phyloP scores from a whole-genome alignment of 2,113 vertebrate species.

The Heterocephalus glaber region DNA sequence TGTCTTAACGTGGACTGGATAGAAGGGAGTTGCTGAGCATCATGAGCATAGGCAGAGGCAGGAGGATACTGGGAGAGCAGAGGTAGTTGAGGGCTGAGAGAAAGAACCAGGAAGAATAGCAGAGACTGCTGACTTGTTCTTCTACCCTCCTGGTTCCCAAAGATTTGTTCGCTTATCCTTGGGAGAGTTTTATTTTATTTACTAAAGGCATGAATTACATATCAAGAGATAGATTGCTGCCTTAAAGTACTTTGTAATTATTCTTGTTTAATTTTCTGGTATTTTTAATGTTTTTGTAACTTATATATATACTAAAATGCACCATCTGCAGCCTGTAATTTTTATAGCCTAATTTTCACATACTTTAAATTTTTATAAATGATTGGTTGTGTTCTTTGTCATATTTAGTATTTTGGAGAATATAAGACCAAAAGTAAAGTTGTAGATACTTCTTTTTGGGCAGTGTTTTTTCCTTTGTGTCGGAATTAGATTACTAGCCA shows the following conservation, averaged over 20 bases:
- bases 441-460: neutral
- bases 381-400: neutral
- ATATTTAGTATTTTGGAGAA: neutral
- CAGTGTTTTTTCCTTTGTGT: neutral
- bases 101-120: neutral
- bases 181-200: neutral
- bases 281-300: neutral
- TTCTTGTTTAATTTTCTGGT: constrained; percentile 20
- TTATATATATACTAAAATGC: neutral
- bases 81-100: neutral
- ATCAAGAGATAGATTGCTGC: neutral
- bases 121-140: neutral
- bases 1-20: neutral
- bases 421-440: neutral
- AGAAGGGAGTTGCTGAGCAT: neutral
- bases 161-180: neutral
- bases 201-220: neutral
- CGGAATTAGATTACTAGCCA: constrained; percentile 15
- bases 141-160: neutral
- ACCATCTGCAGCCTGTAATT: constrained; percentile 21
- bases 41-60: neutral
- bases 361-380: constrained; percentile 42
- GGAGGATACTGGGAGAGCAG: neutral
- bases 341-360: constrained; percentile 24
- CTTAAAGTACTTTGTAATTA: constrained; percentile 15